A percentile compares a stretch with the other conserved stretches of the same genome.
Conservation (phyloP, 2,888 invertebrate species). For the Ichneumoninae sp. region DNA sequence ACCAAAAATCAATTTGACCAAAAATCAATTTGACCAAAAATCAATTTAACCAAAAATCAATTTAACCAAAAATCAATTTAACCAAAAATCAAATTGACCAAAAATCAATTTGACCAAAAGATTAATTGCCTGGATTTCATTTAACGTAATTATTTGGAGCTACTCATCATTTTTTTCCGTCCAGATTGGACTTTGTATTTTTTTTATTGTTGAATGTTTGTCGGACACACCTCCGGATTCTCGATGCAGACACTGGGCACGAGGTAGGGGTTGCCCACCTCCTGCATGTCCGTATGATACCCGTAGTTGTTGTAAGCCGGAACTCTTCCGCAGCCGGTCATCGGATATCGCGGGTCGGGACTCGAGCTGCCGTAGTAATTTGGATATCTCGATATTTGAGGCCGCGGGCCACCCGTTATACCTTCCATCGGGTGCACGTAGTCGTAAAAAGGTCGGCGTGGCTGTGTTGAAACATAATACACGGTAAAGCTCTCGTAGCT, state of each 20-base stretch:
- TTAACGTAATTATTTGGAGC: no score
- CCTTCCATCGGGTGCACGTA: slow-evolving; percentile 76
- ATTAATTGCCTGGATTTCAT: no score
- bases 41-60: no score
- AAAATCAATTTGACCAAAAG: no score
- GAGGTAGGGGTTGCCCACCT: slow-evolving; percentile 78
- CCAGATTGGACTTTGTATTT: background rate
- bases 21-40: no score
- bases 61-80: no score
- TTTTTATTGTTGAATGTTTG: background rate
- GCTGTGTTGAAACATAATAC: slow-evolving; percentile 68
- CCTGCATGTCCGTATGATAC: slow-evolving; percentile 80
- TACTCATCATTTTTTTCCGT: background rate
- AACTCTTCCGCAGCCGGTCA: slow-evolving; percentile 27
- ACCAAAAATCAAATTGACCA: no score
- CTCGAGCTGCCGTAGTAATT: slow-evolving; percentile 80
- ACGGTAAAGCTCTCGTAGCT: background rate
- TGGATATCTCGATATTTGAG: slow-evolving; percentile 70
- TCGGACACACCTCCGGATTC: slow-evolving; percentile 76
- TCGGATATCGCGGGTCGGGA: slow-evolving; percentile 67
- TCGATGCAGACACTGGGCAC: slow-evolving; percentile 79
- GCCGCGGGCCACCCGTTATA: slow-evolving; percentile 47
- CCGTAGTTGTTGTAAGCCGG: slow-evolving; percentile 80
- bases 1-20: no score
- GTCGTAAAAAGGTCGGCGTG: slow-evolving; percentile 78